A percentile compares a stretch with the other conserved stretches of the same genome.
phyloP scores from a whole-genome alignment of 2,888 invertebrate species.

The Pasiphila rectangulata region DNA sequence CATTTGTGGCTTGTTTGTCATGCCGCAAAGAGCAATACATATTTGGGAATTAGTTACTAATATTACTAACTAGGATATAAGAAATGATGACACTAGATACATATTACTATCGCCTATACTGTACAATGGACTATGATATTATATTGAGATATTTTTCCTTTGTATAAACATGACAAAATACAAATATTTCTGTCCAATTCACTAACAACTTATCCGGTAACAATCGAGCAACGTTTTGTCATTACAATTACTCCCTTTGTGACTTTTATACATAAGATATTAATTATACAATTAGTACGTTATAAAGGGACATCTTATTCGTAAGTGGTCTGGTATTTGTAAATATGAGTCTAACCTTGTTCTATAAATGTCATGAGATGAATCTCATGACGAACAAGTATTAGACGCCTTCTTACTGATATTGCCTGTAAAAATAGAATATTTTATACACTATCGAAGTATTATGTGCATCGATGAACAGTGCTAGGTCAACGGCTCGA shows the following conservation, averaged over 20 bases:
- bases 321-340: constrained; percentile 59
- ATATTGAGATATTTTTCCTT: constrained; percentile 75
- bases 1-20: constrained; percentile 63
- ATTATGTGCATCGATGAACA: constrained; percentile 72
- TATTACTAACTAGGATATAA: constrained; percentile 73
- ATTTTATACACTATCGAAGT: constrained; percentile 55
- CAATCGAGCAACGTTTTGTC: constrained; percentile 72
- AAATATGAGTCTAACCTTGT: constrained; percentile 43
- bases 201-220: constrained; percentile 75
- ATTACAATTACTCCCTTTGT: constrained; percentile 72
- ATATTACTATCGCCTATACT: constrained; percentile 67
- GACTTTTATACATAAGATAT: constrained; percentile 59
- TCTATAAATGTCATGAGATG: constrained; percentile 18
- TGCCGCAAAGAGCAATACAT: constrained; percentile 64
- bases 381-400: constrained; percentile 38
- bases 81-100: constrained; percentile 65
- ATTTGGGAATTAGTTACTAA: constrained; percentile 69
- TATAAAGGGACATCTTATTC: constrained; percentile 53
- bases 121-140: constrained; percentile 79
- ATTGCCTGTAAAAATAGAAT: constrained; percentile 64
- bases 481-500: constrained; percentile 64
- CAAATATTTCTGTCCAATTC: constrained; percentile 71
- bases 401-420: constrained; percentile 50
- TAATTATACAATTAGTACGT: constrained; percentile 38
- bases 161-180: constrained; percentile 80